Evolutionary conservation across 2,113 vertebrate genomes (phyloP), one percentile per base, ranked within the genome.

Genomic region (Amazona vittata): DNA sequence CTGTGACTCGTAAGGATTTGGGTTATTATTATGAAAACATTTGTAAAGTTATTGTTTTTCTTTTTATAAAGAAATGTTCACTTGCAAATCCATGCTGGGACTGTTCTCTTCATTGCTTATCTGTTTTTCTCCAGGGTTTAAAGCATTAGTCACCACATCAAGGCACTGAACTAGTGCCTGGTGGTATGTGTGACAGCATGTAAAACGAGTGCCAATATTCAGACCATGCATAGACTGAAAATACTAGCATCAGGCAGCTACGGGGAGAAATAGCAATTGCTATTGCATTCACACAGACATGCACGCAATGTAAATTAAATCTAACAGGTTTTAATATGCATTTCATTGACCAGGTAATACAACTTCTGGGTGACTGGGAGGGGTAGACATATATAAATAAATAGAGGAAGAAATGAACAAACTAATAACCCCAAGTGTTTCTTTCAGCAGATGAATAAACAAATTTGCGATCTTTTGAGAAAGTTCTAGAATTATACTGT

Each of bases 41-140:
- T 85, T 77, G 74, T 89, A 83, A 95, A 89, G 68, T 88, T 93
- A 67, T 24, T 83, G 59, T 90, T 47, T 79, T 46, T 35, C 70
- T 83, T 94, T 86, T 75, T 50, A 59, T 89, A 2, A 3, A 25
- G 46, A 50, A 93, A 75, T 2, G 1, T 47, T 92, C 76, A 28
- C 65, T 74, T 81, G 53, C 62, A 74, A 65, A 47, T 80, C 80
- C 47, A 5, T 64, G 31, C 62, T 83, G 64, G 55, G 50, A 29
- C 46, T 79, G 37, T 26, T 28, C 19, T 88, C n/a, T 75, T 84
- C 73, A 21, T 20, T 31, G 83, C 44, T 91, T 81, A 60, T 92
- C 62, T 77, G 64, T 59, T 94, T 83, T 93, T 86, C 68, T 55
- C 13, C 73, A 50, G 73, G 47, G 43, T 64, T 90, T 91, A 7